Conservation (phyloP, 2,797 vertebrate species). For the Gallinago nigripennis region DNA sequence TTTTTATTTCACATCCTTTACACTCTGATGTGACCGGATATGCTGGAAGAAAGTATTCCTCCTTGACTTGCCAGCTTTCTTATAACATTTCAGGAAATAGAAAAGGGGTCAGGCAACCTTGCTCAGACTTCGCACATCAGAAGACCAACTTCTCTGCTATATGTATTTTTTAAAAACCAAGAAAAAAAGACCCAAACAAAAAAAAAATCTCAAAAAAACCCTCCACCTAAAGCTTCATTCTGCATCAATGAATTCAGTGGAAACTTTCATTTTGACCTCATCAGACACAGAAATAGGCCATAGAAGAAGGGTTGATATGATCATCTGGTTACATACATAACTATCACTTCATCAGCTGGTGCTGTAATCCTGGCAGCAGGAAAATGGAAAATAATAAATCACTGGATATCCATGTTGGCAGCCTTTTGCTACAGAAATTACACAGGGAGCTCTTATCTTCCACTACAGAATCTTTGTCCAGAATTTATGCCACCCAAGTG, state of each 20-base stretch:
- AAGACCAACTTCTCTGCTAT: background rate
- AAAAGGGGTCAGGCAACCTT: background rate
- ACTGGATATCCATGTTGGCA: background rate
- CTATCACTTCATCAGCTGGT: background rate
- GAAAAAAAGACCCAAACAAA: background rate
- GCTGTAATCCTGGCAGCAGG: background rate
- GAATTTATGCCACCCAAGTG: background rate
- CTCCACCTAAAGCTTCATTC: background rate
- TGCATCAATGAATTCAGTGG: background rate
- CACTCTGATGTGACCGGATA: background rate
- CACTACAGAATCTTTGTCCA: background rate
- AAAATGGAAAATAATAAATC: background rate
- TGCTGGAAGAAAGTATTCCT: background rate
- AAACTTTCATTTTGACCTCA: background rate
- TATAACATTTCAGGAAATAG: background rate
- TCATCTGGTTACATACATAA: background rate
- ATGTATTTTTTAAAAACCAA: background rate
- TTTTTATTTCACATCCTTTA: background rate
- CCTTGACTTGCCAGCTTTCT: background rate
- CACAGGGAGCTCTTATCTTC: background rate
- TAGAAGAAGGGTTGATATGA: background rate
- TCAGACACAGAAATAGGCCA: background rate
- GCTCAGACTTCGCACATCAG: background rate
- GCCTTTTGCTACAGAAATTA: background rate
- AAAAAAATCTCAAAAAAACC: background rate